Conservation (phyloP, 1,140 invertebrate species). For the Helicoverpa armigera region DNA sequence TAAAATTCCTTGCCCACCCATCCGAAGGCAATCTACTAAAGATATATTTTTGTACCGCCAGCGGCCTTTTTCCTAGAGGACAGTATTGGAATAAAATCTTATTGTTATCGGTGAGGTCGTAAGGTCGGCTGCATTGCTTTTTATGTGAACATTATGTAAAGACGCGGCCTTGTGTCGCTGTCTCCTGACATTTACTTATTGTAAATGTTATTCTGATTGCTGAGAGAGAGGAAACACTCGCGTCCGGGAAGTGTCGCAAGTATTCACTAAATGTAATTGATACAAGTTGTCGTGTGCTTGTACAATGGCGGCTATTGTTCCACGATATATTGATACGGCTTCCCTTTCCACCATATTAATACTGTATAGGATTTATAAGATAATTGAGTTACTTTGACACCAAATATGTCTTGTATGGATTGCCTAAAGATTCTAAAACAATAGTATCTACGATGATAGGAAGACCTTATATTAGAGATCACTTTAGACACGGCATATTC, state of each 20-base stretch:
- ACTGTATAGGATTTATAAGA: too few species aligned
- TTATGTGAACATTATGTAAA: slow-evolving; percentile 35
- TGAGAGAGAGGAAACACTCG: neutral
- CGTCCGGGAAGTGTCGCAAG: neutral
- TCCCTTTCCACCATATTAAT: too few species aligned
- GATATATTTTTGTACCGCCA: slow-evolving; percentile 3
- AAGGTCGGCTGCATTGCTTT: slow-evolving; percentile 3
- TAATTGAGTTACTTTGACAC: too few species aligned
- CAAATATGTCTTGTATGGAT: too few species aligned
- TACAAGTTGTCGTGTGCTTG: neutral
- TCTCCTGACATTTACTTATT: slow-evolving; percentile 21
- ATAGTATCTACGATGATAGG: too few species aligned
- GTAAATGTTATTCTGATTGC: neutral
- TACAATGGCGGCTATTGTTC: neutral
- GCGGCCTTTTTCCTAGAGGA: slow-evolving; percentile 6
- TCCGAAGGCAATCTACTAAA: slow-evolving; percentile 28
- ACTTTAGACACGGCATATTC: neutral
- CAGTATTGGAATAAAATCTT: slow-evolving; percentile 44
- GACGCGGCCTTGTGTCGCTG: slow-evolving; percentile 10
- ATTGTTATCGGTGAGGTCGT: slow-evolving; percentile 36
- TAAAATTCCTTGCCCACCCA: slow-evolving; percentile 32
- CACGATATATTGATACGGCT: neutral
- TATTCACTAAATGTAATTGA: neutral
- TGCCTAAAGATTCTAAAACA: too few species aligned
- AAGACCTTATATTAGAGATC: neutral